Evolutionary conservation across 2,113 vertebrate species (phyloP).

Genomic region (Octodon degus): DNA sequence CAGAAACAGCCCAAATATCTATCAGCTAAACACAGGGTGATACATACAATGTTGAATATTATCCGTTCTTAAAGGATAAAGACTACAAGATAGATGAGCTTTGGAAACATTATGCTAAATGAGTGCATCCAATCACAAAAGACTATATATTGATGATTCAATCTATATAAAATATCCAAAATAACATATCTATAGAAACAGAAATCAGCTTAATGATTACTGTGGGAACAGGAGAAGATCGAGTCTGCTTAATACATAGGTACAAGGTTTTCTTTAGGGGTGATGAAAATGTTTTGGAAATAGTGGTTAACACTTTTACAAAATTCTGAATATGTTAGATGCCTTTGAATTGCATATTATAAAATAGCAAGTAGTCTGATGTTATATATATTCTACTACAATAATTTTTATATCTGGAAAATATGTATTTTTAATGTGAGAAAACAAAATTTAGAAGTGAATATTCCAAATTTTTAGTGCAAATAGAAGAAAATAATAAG

Average conservation of each 20-base stretch:
- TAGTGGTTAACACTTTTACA: background rate
- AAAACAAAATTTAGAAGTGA: background rate
- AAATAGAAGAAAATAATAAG: background rate
- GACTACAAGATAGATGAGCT: background rate
- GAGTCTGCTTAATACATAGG: background rate
- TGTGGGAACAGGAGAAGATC: background rate
- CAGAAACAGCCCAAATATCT: background rate
- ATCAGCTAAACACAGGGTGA: background rate
- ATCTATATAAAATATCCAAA: background rate
- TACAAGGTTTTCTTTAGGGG: background rate
- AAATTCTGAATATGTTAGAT: background rate
- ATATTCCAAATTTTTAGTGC: background rate
- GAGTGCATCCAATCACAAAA: conserved; percentile 5
- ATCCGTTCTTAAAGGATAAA: background rate
- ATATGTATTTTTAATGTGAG: background rate
- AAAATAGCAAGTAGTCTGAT: background rate
- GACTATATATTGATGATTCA: background rate
- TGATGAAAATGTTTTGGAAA: background rate
- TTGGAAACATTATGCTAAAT: background rate
- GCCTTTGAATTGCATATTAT: background rate
- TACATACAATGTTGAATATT: background rate
- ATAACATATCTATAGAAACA: background rate
- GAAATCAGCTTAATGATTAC: background rate
- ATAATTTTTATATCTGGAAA: background rate
- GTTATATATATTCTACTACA: background rate